Conservation (phyloP, 2,888 invertebrate species). For the Cordylochernes scorpioides region DNA sequence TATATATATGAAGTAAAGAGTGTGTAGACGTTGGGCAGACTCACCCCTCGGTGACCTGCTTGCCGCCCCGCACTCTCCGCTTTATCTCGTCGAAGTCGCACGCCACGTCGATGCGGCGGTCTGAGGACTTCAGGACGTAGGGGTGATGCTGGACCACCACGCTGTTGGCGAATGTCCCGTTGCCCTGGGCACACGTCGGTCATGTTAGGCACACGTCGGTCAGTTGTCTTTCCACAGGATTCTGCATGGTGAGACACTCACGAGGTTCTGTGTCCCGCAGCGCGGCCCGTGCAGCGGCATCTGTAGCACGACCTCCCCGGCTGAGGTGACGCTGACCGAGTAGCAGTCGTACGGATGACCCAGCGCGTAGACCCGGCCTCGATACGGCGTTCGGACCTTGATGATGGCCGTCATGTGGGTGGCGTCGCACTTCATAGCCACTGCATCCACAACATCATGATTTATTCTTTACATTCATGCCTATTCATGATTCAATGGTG, state of each 20-base stretch:
- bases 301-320: slow-evolving; percentile 11
- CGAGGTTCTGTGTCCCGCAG: slow-evolving; percentile 14
- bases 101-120: slow-evolving; percentile 14
- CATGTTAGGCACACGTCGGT: neutral
- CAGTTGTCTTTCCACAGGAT: neutral
- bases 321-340: slow-evolving; percentile 5
- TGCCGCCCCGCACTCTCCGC: slow-evolving; percentile 12
- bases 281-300: slow-evolving; percentile 13
- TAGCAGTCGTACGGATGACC: slow-evolving; percentile 13
- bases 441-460: slow-evolving; percentile 7
- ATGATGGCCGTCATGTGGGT: slow-evolving; percentile 15
- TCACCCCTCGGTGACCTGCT: slow-evolving; percentile 13
- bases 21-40: too few species aligned
- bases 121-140: slow-evolving; percentile 12
- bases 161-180: slow-evolving; percentile 15
- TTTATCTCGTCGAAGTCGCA: slow-evolving; percentile 15
- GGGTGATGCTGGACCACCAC: slow-evolving; percentile 15
- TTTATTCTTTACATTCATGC: too few species aligned
- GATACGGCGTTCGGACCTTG: slow-evolving; percentile 12
- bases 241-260: slow-evolving; percentile 3
- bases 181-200: slow-evolving; percentile 13
- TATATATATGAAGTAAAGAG: too few species aligned
- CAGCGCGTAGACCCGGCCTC: slow-evolving; percentile 13
- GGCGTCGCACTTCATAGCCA: slow-evolving; percentile 14
- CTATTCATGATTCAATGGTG: too few species aligned